Percentiles rank a stretch among this genome's conserved stretches.
Evolutionary conservation across 2,888 invertebrate genomes (phyloP).

Genomic region (Trissonchulus sp.): DNA sequence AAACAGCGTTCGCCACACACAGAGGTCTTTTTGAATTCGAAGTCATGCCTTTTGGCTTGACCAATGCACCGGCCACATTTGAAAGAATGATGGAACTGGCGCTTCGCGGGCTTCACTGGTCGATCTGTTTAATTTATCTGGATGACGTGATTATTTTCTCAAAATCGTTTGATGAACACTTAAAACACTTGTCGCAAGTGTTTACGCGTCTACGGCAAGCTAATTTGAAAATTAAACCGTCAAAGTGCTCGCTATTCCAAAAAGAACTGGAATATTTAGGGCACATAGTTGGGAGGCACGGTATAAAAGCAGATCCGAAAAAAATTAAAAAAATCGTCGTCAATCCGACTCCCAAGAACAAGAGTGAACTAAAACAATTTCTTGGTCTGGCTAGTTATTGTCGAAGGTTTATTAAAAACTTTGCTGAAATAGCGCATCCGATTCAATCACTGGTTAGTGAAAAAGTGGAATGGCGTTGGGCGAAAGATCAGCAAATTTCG

Average conservation of each 20-base stretch:
- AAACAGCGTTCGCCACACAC: constrained; percentile 12
- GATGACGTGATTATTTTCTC: constrained; percentile 37
- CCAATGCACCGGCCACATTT: too few relatives aligned
- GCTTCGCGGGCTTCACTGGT: too few relatives aligned
- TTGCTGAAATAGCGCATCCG: constrained; percentile 35
- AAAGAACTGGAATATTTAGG: constrained; percentile 32
- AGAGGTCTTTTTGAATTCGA: too few relatives aligned
- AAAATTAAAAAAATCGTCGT: constrained; percentile 27
- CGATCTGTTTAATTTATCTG: constrained; percentile 30
- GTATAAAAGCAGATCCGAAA: constrained; percentile 32
- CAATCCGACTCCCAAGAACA: constrained; percentile 32
- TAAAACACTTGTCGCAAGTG: constrained; percentile 29
- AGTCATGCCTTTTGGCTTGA: too few relatives aligned
- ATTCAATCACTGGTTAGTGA: constrained; percentile 38
- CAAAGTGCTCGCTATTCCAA: constrained; percentile 33
- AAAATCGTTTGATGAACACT: constrained; percentile 34
- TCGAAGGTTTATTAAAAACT: constrained; percentile 34
- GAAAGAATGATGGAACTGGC: too few relatives aligned
- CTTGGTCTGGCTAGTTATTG: constrained; percentile 36
- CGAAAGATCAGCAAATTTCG: constrained; percentile 23
- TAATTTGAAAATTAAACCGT: constrained; percentile 35
- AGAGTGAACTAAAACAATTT: constrained; percentile 36
- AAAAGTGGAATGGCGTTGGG: constrained; percentile 36
- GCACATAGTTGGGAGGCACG: constrained; percentile 30
- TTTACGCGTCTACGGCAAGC: constrained; percentile 32